Evolutionary conservation across 1,140 invertebrate species (phyloP).

Genomic region (Aphaenogaster ashmeadi): DNA sequence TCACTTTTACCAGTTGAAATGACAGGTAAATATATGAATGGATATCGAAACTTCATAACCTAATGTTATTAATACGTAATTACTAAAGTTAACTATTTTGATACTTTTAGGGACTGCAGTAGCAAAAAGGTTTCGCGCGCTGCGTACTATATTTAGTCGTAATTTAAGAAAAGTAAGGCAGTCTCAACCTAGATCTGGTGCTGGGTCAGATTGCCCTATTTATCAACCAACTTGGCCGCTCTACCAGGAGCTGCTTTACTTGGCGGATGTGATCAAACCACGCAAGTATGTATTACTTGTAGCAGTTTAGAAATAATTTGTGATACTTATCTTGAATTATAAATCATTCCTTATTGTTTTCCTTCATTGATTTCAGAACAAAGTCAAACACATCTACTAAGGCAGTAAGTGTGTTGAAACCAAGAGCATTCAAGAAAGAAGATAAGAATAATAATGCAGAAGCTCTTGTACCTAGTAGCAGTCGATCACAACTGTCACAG

Average conservation of each 20-base stretch:
- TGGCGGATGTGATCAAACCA: conserved; percentile 13
- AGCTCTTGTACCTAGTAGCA: no score
- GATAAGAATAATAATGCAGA: no score
- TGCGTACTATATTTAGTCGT: neutral
- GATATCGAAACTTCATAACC: no score
- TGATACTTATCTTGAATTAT: neutral
- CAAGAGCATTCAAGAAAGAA: neutral
- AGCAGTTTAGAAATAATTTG: neutral
- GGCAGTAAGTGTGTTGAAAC: neutral
- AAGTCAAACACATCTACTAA: neutral
- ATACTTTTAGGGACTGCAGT: neutral
- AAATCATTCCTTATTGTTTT: neutral
- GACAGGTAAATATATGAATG: neutral
- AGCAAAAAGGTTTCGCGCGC: conserved; percentile 14
- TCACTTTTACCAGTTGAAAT: conserved; percentile 15
- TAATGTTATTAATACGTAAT: no score
- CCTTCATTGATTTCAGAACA: neutral
- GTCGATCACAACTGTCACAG: no score
- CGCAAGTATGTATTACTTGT: neutral
- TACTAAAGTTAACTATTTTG: no score
- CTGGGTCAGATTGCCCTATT: neutral
- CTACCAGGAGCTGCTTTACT: neutral
- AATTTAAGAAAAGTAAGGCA: neutral
- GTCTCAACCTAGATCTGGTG: conserved; percentile 21
- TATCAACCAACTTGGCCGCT: neutral